phyloP scores from a whole-genome alignment of 2,113 vertebrate genomes.

The Anarhynchus alexandrinus region DNA sequence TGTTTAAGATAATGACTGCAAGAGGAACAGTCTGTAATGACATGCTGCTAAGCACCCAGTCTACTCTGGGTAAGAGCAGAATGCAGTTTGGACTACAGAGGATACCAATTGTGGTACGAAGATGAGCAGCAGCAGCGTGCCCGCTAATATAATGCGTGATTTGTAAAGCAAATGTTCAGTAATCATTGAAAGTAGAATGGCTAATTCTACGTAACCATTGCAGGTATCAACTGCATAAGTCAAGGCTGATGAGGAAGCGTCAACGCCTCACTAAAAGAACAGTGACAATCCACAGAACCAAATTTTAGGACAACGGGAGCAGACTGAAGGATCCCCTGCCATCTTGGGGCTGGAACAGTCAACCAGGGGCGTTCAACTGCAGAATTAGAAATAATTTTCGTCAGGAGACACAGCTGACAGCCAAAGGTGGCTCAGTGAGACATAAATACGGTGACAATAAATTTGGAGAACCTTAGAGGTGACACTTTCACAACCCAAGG shows the following conservation, averaged over 20 bases:
- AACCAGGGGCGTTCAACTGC: not conserved
- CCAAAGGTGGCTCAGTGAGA: not conserved
- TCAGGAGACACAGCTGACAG: not conserved
- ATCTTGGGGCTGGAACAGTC: not conserved
- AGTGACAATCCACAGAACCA: not conserved
- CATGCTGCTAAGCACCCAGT: not conserved
- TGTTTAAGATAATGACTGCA: not conserved
- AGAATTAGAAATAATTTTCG: accelerated
- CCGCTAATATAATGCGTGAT: not conserved
- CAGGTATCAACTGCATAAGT: not conserved
- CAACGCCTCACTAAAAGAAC: not conserved
- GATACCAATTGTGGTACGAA: not conserved
- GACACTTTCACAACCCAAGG: not conserved
- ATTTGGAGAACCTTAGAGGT: not conserved
- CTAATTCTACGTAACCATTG: not conserved
- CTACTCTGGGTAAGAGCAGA: not conserved
- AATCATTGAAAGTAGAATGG: not conserved
- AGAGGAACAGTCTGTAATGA: not conserved
- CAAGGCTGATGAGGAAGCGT: not conserved
- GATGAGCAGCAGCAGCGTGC: not conserved
- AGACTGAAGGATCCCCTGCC: not conserved
- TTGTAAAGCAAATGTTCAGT: not conserved
- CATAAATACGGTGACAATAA: not conserved
- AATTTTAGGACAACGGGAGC: not conserved
- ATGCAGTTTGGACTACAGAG: not conserved